Percentiles rank a stretch among this genome's conserved stretches.
These are phyloP conservation scores for Gallinago solitaria DNA, from an alignment of 2,797 vertebrate species.

Conservation along the genomic window DNA sequence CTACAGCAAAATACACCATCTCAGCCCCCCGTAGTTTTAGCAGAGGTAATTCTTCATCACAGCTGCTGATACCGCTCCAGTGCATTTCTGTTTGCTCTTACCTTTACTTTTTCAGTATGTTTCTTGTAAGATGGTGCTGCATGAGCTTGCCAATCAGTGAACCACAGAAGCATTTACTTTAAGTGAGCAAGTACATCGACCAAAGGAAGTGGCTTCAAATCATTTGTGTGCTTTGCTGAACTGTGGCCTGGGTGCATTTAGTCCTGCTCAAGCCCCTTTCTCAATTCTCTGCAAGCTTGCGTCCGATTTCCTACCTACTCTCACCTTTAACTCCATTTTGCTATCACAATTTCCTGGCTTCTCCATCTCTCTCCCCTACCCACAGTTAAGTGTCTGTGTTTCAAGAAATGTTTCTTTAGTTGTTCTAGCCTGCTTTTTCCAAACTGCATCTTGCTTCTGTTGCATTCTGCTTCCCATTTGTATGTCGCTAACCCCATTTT, in stretches of 20 bases:
- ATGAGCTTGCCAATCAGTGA: conserved; percentile 29
- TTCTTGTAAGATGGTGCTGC: conserved; percentile 4
- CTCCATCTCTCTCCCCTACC: not conserved
- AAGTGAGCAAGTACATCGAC: not conserved
- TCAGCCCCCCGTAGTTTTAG: not conserved
- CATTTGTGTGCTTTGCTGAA: conserved; percentile 29
- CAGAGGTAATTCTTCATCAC: not conserved
- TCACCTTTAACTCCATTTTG: conserved; percentile 32
- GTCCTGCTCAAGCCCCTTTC: not conserved
- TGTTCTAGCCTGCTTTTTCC: not conserved
- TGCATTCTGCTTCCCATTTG: not conserved
- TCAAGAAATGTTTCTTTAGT: not conserved
- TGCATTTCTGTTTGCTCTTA: not conserved
- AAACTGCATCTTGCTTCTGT: not conserved
- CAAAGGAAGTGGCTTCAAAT: conserved; percentile 25
- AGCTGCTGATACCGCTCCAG: not conserved
- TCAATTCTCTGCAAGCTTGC: not conserved
- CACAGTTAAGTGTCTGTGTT: not conserved
- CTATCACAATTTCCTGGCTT: not conserved
- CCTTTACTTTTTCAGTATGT: not conserved
- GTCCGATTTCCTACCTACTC: not conserved
- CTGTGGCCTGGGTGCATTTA: conserved; percentile 15
- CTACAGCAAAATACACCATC: not conserved
- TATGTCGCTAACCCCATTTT: not conserved
- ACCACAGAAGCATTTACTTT: conserved; percentile 12